These are phyloP conservation scores for Nomada ferruginata DNA, from an alignment of 2,888 invertebrate species.

Conservation along the genomic window DNA sequence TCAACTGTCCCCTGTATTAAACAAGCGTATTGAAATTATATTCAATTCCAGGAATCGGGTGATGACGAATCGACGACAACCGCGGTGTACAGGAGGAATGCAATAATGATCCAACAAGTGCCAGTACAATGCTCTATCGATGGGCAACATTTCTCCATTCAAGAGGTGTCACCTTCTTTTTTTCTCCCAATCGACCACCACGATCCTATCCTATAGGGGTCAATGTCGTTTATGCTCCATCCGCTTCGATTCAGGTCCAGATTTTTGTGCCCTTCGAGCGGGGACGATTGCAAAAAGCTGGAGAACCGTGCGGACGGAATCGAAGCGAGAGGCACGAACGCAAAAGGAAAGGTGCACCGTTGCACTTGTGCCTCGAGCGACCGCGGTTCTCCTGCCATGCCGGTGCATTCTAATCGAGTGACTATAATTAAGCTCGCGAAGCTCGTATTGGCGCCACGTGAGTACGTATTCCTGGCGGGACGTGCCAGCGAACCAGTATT, in stretches of 20 bases:
- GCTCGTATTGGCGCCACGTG: slow-evolving; percentile 60
- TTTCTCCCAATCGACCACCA: no score
- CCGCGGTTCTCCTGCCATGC: slow-evolving; percentile 36
- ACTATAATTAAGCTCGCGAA: slow-evolving; percentile 64
- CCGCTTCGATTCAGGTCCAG: no score
- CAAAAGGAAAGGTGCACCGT: slow-evolving; percentile 54
- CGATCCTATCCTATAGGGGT: background rate
- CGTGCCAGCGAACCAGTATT: slow-evolving; percentile 41
- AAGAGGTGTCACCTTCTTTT: no score
- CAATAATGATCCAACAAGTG: no score
- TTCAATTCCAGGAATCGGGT: no score
- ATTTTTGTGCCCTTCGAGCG: background rate
- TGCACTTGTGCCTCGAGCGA: slow-evolving; percentile 60
- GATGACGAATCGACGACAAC: no score
- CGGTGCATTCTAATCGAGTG: slow-evolving; percentile 58
- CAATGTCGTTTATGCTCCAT: background rate
- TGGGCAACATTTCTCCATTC: no score
- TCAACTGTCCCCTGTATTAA: no score
- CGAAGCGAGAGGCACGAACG: slow-evolving; percentile 28
- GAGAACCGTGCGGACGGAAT: slow-evolving; percentile 3
- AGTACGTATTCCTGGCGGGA: slow-evolving; percentile 37
- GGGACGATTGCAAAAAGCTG: background rate
- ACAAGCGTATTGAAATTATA: no score
- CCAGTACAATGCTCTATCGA: no score
- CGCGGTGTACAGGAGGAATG: no score